Evolutionary conservation across 1,140 invertebrate genomes (phyloP), one percentile per base, ranked within the genome.

Genomic region (Chelonus insularis): DNA sequence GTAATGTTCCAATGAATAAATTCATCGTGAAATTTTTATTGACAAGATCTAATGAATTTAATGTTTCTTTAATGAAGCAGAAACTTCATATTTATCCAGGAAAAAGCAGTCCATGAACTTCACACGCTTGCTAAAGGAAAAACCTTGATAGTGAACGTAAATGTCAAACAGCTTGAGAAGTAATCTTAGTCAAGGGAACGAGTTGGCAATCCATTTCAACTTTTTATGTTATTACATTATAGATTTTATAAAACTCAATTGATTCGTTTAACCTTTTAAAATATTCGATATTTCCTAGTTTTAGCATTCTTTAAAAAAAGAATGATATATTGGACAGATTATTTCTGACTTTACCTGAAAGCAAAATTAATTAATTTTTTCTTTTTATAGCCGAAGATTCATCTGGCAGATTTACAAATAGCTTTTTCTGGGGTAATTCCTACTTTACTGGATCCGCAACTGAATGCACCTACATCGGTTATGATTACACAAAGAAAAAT

Each of bases 351-450:
- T n/a, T n/a, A n/a, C n/a, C n/a, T n/a, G n/a, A n/a, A n/a, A n/a
- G n/a, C n/a, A n/a, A n/a, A 0, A 57, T 32, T 37, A 2, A 39
- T 20, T 16, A 37, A 43, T 63, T 25, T 52, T 62, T 68, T 69
- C 43, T 66, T 60, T 84, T 82, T 1, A n/a, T 80, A 92, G 91
- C 89, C 85, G 87, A 90, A 61, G 91, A 93, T 77, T 88, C 91
- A 12, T 90, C 89, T 69, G 91, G 91, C 9, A 84, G 89, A 64
- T 92, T 91, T 72, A 88, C 88, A 2, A 88, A 87, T 45, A 88
- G 90, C 69, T 92, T 90, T 82, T 90, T 90, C 76, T 92, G 90
- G 87, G 91, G 91, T 23, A 93, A 93, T 77, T 87, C 87, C 55
- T 93, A 89, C 78, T 93, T 90, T 86, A 85, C 86, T 29, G 91